These are phyloP conservation scores for Lithodes maja DNA, from an alignment of 2,888 invertebrate species.

Conservation along the genomic window DNA sequence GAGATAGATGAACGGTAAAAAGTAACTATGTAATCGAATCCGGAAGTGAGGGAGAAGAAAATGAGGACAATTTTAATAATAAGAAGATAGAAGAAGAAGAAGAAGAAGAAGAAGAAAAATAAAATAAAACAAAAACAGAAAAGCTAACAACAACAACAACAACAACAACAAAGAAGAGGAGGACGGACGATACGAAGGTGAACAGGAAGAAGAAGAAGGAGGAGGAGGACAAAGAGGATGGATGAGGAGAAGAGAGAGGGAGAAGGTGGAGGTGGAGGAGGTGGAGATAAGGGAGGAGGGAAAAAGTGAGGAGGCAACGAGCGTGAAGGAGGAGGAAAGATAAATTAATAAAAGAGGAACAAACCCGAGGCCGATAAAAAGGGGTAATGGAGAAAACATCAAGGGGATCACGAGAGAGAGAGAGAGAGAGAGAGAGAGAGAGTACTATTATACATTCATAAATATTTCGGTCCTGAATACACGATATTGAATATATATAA, in stretches of 20 bases:
- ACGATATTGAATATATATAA: no score
- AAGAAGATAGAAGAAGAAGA: neutral
- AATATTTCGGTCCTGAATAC: no score
- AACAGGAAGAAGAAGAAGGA: slow-evolving; percentile 7
- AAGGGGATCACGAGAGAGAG: neutral
- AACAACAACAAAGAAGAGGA: no score
- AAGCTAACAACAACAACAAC: no score
- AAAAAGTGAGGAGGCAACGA: neutral
- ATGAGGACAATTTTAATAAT: neutral
- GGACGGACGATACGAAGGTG: no score
- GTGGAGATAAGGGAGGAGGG: neutral
- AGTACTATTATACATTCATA: neutral
- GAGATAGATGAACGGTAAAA: neutral
- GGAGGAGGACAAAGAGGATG: neutral
- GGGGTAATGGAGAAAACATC: neutral
- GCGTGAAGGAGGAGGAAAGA: neutral
- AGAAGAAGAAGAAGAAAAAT: neutral
- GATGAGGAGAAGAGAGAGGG: neutral
- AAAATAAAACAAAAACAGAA: no score
- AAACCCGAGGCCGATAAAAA: neutral
- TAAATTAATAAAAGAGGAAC: neutral
- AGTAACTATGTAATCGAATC: neutral
- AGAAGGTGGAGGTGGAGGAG: neutral
- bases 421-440: slow-evolving; percentile 1
- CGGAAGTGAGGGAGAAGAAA: neutral